Base-by-base conservation (phyloP, 2,113 vertebrate species). In the Apeltes quadracus region DNA sequence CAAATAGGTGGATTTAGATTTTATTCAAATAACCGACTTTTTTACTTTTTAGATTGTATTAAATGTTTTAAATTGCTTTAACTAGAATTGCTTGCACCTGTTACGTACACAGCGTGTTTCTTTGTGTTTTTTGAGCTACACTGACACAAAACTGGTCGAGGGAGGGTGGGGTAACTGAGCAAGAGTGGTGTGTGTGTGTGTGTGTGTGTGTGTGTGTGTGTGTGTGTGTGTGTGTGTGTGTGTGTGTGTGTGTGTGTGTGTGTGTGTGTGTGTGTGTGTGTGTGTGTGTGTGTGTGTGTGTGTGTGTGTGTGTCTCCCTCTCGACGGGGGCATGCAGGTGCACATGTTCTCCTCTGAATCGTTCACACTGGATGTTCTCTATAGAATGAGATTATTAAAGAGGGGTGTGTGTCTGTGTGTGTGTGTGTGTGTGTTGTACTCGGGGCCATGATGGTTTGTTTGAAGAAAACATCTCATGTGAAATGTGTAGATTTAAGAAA, bases 321-420 rank as follows among this genome's bases (percentile, higher is more conserved):
- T n/a, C 16, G 27, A 15, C 18, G 41, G 13, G 62, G 44, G 6
- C 27, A 20, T 62, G 70, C 78, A 72, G 74, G 69, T 82, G 79
- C 74, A 67, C 25, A 29, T 50, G 39, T 57, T 32, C 16, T 22
- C 22, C n/a, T n/a, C n/a, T 50, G 48, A 62, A 68, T 79, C 23
- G 63, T 39, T 66, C 10, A 67, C 27, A 16, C 36, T 59, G 53
- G 20, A 44, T 15, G 22, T 20, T 63, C 29, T 67, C 20, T 38
- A 22, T 36, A 12, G 10, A 66, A 61, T 34, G n/a, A 18, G 27
- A 41, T 1, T n/a, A 29, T 55, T 15, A 13, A 25, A 53, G 32
- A 22, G 16, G 36, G 4, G 36, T 6, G 14, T 44, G 43, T 44
- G 15, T 18, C 14, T 44, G 43, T 16, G 43, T 7, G 43, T 46